A percentile compares a stretch with the other conserved stretches of the same genome.
Conservation (phyloP, 30 jellyfish, hydroid and myxozoan species). For the Aurelia sp. region DNA sequence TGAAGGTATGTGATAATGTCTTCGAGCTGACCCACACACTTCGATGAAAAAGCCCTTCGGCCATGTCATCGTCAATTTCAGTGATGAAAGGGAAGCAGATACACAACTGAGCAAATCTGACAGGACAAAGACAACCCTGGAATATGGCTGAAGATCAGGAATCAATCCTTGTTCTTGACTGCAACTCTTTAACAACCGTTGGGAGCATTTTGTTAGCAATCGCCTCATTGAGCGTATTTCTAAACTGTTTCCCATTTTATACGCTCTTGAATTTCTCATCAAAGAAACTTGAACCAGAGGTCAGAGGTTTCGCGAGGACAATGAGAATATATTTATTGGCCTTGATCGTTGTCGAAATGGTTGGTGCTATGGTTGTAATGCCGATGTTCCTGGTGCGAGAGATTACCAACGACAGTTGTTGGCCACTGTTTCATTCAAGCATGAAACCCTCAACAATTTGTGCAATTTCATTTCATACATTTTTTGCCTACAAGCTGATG, state of each 20-base stretch:
- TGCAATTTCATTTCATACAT: slow-evolving; percentile 41
- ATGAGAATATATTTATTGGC: slow-evolving; percentile 30
- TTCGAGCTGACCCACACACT: too few species aligned
- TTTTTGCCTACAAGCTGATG: slow-evolving; percentile 61
- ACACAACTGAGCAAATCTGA: too few species aligned
- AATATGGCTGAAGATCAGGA: neutral
- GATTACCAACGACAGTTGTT: slow-evolving; percentile 36
- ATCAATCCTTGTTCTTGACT: slow-evolving; percentile 29
- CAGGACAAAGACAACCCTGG: too few species aligned
- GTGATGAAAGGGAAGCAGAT: too few species aligned
- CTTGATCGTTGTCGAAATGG: slow-evolving; percentile 49
- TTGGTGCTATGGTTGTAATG: slow-evolving; percentile 62
- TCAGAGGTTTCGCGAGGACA: slow-evolving; percentile 46
- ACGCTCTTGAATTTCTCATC: slow-evolving; percentile 47
- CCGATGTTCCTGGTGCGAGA: slow-evolving; percentile 54
- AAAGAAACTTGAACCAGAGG: slow-evolving; percentile 35
- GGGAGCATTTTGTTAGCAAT: slow-evolving; percentile 27
- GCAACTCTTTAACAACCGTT: slow-evolving; percentile 41
- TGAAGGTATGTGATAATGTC: too few species aligned
- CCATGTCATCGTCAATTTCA: too few species aligned
- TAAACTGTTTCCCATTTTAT: slow-evolving; percentile 59
- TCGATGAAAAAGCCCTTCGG: too few species aligned
- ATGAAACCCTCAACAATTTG: slow-evolving; percentile 28
- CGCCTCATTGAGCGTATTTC: slow-evolving; percentile 51
- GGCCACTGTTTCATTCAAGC: slow-evolving; percentile 33